These are phyloP conservation scores for Drosophila rellima DNA, from an alignment of 2,888 invertebrate species.

Conservation along the genomic window DNA sequence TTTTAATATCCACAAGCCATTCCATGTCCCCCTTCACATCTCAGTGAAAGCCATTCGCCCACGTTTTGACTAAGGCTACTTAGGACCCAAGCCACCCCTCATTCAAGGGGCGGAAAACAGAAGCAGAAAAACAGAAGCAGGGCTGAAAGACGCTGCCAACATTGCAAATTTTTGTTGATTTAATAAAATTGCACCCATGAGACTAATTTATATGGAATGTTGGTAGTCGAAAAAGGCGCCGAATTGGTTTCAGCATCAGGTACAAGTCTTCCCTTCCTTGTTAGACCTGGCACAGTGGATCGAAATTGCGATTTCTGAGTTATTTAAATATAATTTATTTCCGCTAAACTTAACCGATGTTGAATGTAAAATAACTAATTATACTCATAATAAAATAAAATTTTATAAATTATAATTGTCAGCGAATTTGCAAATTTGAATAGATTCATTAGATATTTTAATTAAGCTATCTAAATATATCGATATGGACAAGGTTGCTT, in stretches of 20 bases:
- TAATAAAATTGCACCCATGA: constrained; percentile 85
- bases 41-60: constrained; percentile 27
- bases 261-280: constrained; percentile 45
- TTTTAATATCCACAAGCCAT: constrained; percentile 57
- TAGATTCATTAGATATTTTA: too few relatives aligned
- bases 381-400: too few relatives aligned
- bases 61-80: constrained; percentile 60
- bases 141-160: constrained; percentile 60
- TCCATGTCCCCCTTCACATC: constrained; percentile 6
- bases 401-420: too few relatives aligned
- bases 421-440: too few relatives aligned
- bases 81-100: constrained; percentile 40
- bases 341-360: too few relatives aligned
- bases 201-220: constrained; percentile 85
- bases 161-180: constrained; percentile 85
- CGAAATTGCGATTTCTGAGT: neutral
- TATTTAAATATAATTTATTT: neutral
- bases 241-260: constrained; percentile 79
- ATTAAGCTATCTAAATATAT: too few relatives aligned
- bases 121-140: constrained; percentile 10
- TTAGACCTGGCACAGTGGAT: constrained; percentile 56
- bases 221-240: constrained; percentile 69
- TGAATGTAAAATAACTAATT: too few relatives aligned
- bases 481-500: too few relatives aligned
- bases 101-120: constrained; percentile 30